Conservation (phyloP, 2,113 vertebrate species). For the Speoplatyrhinus poulsoni region DNA sequence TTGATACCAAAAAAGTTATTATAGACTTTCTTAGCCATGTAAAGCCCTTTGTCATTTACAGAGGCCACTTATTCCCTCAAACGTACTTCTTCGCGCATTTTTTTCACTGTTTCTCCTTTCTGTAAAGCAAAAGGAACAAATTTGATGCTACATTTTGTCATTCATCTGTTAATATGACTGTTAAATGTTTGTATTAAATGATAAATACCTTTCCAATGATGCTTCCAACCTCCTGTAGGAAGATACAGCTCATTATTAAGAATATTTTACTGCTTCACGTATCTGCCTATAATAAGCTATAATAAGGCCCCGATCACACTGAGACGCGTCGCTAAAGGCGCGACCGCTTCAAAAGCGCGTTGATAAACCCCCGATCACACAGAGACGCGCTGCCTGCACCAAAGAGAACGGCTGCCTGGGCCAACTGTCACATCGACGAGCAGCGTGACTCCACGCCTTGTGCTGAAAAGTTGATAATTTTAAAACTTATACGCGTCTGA, state of each 20-base stretch:
- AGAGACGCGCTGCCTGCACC: too few relatives aligned
- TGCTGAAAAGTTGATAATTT: too few relatives aligned
- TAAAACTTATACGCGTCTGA: too few relatives aligned
- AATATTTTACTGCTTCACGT: not conserved
- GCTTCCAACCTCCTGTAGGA: conserved; percentile 93
- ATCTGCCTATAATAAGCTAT: not conserved
- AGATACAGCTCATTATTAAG: conserved; percentile 28
- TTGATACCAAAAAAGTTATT: not conserved
- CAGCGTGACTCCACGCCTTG: too few relatives aligned
- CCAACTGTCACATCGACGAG: too few relatives aligned
- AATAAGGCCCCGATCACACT: too few relatives aligned
- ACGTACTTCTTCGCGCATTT: conserved; percentile 96
- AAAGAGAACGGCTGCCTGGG: too few relatives aligned
- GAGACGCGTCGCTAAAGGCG: too few relatives aligned
- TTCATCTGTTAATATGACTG: not conserved
- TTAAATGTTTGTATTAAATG: conserved; percentile 20
- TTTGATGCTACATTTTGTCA: not conserved
- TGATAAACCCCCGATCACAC: too few relatives aligned
- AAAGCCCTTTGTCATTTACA: too few relatives aligned
- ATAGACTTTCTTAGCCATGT: too few relatives aligned
- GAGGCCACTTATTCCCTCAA: not conserved
- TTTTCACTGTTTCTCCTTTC: conserved; percentile 99
- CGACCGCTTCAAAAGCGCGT: too few relatives aligned
- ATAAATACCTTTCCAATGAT: conserved; percentile 95
- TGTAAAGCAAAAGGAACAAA: conserved; percentile 54